Evolutionary conservation across 2,888 invertebrate genomes (phyloP), one percentile per base, ranked within the genome.

Genomic region (Diloba caeruleocephala): DNA sequence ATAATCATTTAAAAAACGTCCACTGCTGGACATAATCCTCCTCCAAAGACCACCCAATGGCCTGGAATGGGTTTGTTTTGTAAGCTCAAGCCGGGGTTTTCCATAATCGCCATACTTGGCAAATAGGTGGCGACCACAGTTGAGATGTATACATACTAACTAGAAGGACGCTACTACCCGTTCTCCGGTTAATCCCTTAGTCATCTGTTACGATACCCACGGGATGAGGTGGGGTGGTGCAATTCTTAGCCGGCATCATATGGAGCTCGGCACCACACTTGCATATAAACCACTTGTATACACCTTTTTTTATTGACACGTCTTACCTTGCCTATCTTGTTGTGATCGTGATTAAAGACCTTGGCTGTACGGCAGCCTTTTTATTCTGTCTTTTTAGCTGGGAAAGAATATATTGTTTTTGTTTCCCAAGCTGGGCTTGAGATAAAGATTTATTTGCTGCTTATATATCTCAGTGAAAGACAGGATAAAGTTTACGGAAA

Each of bases 351-450:
- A 63, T 56, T 42, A 56, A 63, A 63, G 17, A n/a, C 32, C 5
- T 37, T 15, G 17, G 9, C 12, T 19, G 5, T 13, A 5, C 8
- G 15, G 19, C 28, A 17, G 39, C 9, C 37, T 38, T 56, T 17
- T 46, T 29, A n/a, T 26, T 59, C 38, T 17, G n/a, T 37, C 13
- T 14, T 8, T 3, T 41, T 33, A 53, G 36, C 21, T 6, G n/a
- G n/a, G 32, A 17, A 46, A 38, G 19, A 54, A 42, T 10, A 33
- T 23, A 57, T 57, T 60, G 42, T 15, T 43, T 59, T 46, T 62
- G 14, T 29, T 45, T 29, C 26, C 28, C 13, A 32, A 3, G 13
- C 15, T 1, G 19, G 32, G 7, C 28, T 44, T 14, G 9, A 39
- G 39, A 38, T 10, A 21, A 21, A 31, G 13, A 41, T 28, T 29